A percentile compares a stretch with the other conserved stretches of the same genome.
Conservation (phyloP, 2,888 invertebrate species). For the Scaptomyza flava region DNA sequence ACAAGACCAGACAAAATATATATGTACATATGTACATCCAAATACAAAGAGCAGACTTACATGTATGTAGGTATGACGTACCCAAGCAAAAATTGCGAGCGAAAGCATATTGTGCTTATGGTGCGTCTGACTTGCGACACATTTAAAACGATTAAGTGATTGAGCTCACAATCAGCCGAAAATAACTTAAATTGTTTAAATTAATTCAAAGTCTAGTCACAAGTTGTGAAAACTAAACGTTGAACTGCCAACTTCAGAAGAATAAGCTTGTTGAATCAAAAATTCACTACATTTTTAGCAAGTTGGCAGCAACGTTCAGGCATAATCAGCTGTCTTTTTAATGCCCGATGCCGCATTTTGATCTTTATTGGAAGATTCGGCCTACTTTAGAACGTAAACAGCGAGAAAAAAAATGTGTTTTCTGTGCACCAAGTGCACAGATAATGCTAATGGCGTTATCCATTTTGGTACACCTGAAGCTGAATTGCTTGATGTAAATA, state of each 20-base stretch:
- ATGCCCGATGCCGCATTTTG: slow-evolving; percentile 24
- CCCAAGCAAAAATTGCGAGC: slow-evolving; percentile 15
- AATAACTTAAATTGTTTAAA: slow-evolving; percentile 65
- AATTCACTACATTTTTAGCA: not conserved
- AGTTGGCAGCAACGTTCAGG: slow-evolving; percentile 28
- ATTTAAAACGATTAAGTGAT: slow-evolving; percentile 30
- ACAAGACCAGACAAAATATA: slow-evolving; percentile 6
- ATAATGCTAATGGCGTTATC: slow-evolving; percentile 57
- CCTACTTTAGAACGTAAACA: slow-evolving; percentile 7
- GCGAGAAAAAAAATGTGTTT: slow-evolving; percentile 60
- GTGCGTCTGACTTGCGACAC: slow-evolving; percentile 14
- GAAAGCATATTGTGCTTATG: slow-evolving; percentile 18
- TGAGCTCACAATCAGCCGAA: slow-evolving; percentile 33
- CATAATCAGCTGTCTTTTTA: slow-evolving; percentile 38
- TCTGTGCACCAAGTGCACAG: slow-evolving; percentile 61
- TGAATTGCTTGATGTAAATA: slow-evolving; percentile 45
- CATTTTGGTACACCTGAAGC: slow-evolving; percentile 65
- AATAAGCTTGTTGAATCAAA: not conserved
- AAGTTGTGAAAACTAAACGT: slow-evolving; percentile 1
- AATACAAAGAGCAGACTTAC: slow-evolving; percentile 29
- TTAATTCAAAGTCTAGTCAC: slow-evolving; percentile 49
- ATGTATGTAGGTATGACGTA: slow-evolving; percentile 2
- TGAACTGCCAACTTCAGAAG: slow-evolving; percentile 20
- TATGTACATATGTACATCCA: too few species aligned
- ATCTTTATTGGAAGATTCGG: slow-evolving; percentile 14